Conservation (phyloP, 2,113 vertebrate species). For the Ailurus styani region DNA sequence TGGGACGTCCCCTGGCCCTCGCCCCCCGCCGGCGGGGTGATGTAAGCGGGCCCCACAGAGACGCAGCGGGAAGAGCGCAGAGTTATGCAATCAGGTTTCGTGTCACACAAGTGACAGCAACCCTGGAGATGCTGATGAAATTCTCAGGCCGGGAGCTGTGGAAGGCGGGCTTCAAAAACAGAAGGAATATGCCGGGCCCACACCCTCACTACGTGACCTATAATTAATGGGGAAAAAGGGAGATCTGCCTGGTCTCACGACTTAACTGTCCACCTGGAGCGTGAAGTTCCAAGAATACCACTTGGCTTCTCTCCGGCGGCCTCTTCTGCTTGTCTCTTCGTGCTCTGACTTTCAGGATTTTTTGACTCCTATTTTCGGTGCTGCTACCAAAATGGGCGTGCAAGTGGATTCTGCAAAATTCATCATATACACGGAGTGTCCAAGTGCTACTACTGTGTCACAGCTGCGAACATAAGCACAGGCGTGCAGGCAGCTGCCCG, state of each 20-base stretch:
- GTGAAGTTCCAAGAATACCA: background rate
- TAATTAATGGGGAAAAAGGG: conserved; percentile 17
- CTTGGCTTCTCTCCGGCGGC: background rate
- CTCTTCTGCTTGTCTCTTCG: too few relatives aligned
- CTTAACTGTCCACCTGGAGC: background rate
- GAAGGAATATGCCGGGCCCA: background rate
- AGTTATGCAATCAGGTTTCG: fast-evolving
- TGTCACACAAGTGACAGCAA: background rate
- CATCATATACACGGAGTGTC: background rate
- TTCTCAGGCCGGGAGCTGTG: background rate
- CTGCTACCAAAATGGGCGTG: background rate
- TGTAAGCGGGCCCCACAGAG: background rate
- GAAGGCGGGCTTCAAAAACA: background rate
- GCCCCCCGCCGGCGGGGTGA: background rate
- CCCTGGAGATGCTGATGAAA: conserved; percentile 25
- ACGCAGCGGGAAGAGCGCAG: fast-evolving
- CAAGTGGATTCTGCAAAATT: background rate
- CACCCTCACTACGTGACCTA: background rate
- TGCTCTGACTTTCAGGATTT: background rate
- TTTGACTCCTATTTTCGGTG: background rate
- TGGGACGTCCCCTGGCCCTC: background rate
- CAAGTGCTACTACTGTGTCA: background rate
- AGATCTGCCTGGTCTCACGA: background rate
- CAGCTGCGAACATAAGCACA: fast-evolving
- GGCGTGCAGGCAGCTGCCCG: background rate